Evolutionary conservation across 35 echinoderm and acorn worm species (phyloP).

Genomic region (Diadema setosum): DNA sequence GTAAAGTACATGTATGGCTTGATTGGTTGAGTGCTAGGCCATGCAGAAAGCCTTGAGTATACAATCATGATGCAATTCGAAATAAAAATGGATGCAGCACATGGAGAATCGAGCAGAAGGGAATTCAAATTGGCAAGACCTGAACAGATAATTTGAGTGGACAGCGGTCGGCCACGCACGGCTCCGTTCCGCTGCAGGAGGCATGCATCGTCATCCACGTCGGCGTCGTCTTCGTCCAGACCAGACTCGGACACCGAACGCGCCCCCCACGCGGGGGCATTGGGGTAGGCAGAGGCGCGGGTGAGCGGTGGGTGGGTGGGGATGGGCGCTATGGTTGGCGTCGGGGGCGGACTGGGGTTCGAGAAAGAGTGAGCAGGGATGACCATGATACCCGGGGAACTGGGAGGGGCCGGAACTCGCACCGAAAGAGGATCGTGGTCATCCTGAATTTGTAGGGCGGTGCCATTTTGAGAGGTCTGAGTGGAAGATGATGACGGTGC

Average conservation of each 20-base stretch:
- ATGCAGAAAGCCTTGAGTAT: no score
- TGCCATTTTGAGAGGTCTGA: no score
- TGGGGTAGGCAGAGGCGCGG: neutral
- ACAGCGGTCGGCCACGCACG: neutral
- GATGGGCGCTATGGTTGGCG: neutral
- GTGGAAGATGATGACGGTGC: neutral
- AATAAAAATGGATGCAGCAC: neutral
- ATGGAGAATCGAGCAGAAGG: neutral
- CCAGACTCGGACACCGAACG: neutral
- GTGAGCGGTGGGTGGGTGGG: constrained; percentile 19
- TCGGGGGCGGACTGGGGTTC: neutral
- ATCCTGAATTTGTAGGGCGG: no score
- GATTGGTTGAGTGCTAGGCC: no score
- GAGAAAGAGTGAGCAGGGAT: neutral
- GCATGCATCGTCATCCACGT: neutral
- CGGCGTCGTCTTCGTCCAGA: neutral
- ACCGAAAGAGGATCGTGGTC: no score
- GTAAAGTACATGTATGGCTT: no score
- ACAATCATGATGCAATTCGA: neutral
- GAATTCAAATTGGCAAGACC: neutral
- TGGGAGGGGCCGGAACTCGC: no score
- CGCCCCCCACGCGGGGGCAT: neutral
- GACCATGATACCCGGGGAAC: neutral
- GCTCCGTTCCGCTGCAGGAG: constrained; percentile 11
- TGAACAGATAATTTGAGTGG: constrained; percentile 26